Percentiles rank a stretch among this genome's conserved stretches.
Evolutionary conservation across 1,140 invertebrate genomes (phyloP).

Genomic region (Drosophila kohkoa): DNA sequence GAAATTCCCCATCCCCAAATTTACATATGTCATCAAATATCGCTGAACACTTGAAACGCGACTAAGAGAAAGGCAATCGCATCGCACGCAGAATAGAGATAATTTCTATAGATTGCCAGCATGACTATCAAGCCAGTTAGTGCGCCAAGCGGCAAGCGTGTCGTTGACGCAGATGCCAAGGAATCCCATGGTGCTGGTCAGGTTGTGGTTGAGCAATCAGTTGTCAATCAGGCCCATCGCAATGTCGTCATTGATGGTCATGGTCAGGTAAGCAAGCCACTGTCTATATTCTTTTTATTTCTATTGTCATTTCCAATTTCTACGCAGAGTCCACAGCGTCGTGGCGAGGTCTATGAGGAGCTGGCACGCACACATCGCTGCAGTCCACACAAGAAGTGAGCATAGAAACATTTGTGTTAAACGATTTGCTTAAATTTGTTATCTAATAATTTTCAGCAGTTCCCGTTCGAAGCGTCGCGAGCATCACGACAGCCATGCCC

Average conservation of each 20-base stretch:
- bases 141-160: slow-evolving; percentile 71
- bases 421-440: background rate
- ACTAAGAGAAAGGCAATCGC: background rate
- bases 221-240: slow-evolving; percentile 69
- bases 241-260: slow-evolving; percentile 73
- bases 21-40: slow-evolving; percentile 36
- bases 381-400: slow-evolving; percentile 80
- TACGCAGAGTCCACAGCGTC: slow-evolving; percentile 78
- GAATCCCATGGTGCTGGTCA: slow-evolving; percentile 63
- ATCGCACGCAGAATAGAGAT: slow-evolving; percentile 9
- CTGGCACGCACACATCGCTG: slow-evolving; percentile 76
- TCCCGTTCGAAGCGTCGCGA: slow-evolving; percentile 77
- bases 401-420: too few relatives aligned
- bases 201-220: slow-evolving; percentile 71
- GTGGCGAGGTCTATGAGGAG: slow-evolving; percentile 80
- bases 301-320: background rate
- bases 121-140: slow-evolving; percentile 82
- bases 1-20: slow-evolving; percentile 16
- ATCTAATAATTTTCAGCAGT: slow-evolving; percentile 37
- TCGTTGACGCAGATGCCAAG: slow-evolving; percentile 64
- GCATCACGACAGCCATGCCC: slow-evolving; percentile 65
- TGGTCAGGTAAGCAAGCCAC: slow-evolving; percentile 53
- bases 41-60: background rate
- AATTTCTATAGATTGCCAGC: slow-evolving; percentile 13
- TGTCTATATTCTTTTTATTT: background rate